Conservation (phyloP, 2,113 vertebrate species). For the Speoplatyrhinus poulsoni region DNA sequence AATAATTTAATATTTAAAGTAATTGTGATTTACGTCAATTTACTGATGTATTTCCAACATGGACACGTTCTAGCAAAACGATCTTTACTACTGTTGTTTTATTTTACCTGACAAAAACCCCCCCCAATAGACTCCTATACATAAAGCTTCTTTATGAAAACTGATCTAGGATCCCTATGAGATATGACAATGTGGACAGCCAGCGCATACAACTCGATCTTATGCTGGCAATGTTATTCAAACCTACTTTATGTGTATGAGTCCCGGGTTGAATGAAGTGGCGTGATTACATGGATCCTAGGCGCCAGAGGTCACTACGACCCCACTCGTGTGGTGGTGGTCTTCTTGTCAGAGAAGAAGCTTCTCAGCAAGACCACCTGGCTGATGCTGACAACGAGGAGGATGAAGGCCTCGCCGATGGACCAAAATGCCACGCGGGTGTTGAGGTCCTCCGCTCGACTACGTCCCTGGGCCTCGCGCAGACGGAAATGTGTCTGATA, state of each 20-base stretch:
- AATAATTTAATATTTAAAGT: slow-evolving; percentile 42
- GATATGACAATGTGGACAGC: slow-evolving; percentile 34
- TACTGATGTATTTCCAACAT: slow-evolving; percentile 21
- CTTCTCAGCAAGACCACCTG: slow-evolving; percentile 96
- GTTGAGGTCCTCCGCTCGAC: slow-evolving; percentile 95
- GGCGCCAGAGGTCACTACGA: slow-evolving; percentile 79
- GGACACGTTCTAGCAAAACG: slow-evolving; percentile 27
- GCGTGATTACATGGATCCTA: slow-evolving; percentile 16
- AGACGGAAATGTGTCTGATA: slow-evolving; percentile 97
- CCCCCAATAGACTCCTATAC: slow-evolving; percentile 23
- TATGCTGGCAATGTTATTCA: slow-evolving; percentile 46
- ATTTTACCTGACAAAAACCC: not conserved
- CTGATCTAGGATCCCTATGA: slow-evolving; percentile 11
- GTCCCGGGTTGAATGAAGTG: slow-evolving; percentile 14
- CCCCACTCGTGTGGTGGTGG: slow-evolving; percentile 92
- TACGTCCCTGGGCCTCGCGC: slow-evolving; percentile 94
- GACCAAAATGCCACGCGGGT: slow-evolving; percentile 98
- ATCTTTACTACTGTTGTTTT: not conserved
- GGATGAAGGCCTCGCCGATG: slow-evolving; percentile 93
- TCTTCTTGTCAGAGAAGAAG: slow-evolving; percentile 98
- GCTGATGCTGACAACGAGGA: slow-evolving; percentile 96
- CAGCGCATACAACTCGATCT: slow-evolving; percentile 49
- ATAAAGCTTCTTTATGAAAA: slow-evolving; percentile 33
- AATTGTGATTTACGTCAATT: slow-evolving; percentile 26
- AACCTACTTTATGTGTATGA: slow-evolving; percentile 38